These are phyloP conservation scores for Uropsilus gracilis DNA, from an alignment of 2,113 vertebrate species.

Conservation along the genomic window DNA sequence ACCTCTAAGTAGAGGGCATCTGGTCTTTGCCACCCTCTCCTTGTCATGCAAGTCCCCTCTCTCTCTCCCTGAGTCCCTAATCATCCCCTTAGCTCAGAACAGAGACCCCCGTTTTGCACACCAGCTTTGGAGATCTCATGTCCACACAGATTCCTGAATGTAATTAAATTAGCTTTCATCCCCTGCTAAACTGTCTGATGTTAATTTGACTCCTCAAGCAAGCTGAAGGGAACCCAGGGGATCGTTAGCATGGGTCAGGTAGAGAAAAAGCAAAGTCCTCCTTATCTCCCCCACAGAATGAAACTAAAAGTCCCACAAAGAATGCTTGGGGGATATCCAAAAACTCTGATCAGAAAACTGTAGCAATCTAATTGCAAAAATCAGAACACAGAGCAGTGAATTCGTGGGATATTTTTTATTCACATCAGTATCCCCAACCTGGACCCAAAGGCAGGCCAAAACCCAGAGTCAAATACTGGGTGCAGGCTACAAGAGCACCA, in stretches of 20 bases:
- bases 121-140: background rate
- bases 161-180: background rate
- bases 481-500: background rate
- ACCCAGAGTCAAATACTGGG: background rate
- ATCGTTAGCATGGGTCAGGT: too few species aligned
- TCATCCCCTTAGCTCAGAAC: background rate
- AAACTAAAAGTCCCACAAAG: background rate
- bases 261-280: background rate
- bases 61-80: background rate
- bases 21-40: background rate
- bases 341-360: background rate
- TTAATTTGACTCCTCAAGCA: background rate
- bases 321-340: background rate
- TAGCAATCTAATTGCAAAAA: background rate
- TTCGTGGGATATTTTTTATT: background rate
- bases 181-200: background rate
- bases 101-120: background rate
- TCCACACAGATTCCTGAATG: background rate
- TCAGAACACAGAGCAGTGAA: background rate
- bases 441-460: background rate
- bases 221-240: background rate
- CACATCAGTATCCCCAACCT: background rate
- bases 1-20: background rate
- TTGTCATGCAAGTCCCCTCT: background rate
- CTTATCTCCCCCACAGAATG: background rate